Conservation (phyloP, 2,113 vertebrate species). For the Cyprinus carpio region DNA sequence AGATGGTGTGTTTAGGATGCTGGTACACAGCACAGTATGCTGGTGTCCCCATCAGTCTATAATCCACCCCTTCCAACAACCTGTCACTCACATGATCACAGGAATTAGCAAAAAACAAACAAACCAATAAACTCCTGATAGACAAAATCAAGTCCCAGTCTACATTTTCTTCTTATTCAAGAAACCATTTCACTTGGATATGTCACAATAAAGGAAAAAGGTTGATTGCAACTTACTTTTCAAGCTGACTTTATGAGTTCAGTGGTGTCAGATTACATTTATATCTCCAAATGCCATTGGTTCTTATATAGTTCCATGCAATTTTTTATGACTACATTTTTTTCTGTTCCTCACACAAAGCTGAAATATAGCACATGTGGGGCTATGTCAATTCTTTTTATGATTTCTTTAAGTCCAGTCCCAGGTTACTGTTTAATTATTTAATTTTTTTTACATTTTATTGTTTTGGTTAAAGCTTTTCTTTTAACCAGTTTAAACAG, state of each 20-base stretch:
- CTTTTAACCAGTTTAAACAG: neutral
- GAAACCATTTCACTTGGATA: neutral
- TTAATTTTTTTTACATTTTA: neutral
- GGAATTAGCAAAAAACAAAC: neutral
- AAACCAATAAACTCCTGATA: neutral
- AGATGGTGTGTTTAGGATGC: neutral
- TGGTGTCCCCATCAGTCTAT: neutral
- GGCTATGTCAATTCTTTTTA: neutral
- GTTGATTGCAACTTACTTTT: neutral
- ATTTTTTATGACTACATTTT: neutral
- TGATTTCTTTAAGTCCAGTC: neutral
- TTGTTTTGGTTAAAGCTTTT: too few species aligned
- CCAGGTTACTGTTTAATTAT: too few species aligned
- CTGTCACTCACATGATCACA: neutral
- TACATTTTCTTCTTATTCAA: neutral
- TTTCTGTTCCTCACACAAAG: neutral
- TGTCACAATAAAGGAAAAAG: neutral
- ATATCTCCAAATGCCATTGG: neutral
- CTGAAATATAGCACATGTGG: neutral
- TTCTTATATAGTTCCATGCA: neutral
- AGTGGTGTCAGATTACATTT: neutral
- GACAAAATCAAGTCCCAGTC: neutral
- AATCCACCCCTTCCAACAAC: neutral
- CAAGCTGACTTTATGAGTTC: neutral
- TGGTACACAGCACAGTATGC: neutral